These are phyloP conservation scores for Leptinotarsa juncta DNA, from an alignment of 2,888 invertebrate species.

Conservation along the genomic window DNA sequence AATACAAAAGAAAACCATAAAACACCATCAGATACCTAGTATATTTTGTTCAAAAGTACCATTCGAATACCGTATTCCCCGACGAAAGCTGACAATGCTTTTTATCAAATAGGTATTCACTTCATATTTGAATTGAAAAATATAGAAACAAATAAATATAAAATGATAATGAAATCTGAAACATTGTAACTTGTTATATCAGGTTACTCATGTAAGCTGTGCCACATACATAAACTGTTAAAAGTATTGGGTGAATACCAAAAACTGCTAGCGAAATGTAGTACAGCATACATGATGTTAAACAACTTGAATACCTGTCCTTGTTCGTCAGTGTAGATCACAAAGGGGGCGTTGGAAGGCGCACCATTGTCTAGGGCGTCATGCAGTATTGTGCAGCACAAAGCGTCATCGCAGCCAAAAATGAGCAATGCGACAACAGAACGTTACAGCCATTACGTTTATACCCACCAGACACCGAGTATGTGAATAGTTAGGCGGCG, in stretches of 20 bases:
- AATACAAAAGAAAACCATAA: no score
- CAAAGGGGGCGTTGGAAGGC: slow-evolving; percentile 91
- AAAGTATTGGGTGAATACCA: slow-evolving; percentile 32
- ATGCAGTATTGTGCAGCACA: slow-evolving; percentile 70
- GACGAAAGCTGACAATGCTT: no score
- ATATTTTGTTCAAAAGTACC: no score
- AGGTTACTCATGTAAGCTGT: slow-evolving; percentile 60
- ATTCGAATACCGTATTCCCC: no score
- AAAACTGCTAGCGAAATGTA: slow-evolving; percentile 44
- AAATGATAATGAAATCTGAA: slow-evolving; percentile 8
- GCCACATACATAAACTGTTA: slow-evolving; percentile 46
- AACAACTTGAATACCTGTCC: slow-evolving; percentile 85
- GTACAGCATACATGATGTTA: slow-evolving; percentile 64
- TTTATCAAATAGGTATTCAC: no score
- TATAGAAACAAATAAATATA: neutral
- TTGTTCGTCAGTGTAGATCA: slow-evolving; percentile 95
- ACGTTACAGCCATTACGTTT: slow-evolving; percentile 64
- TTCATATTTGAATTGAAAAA: no score
- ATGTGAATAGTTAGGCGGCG: slow-evolving; percentile 48
- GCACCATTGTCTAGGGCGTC: slow-evolving; percentile 73
- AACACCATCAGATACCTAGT: no score
- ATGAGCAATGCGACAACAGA: slow-evolving; percentile 65
- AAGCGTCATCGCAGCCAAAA: slow-evolving; percentile 65
- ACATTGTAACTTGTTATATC: slow-evolving; percentile 59
- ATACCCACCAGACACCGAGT: slow-evolving; percentile 65